Conservation (phyloP, 1,140 invertebrate species). For the Physella acuta region DNA sequence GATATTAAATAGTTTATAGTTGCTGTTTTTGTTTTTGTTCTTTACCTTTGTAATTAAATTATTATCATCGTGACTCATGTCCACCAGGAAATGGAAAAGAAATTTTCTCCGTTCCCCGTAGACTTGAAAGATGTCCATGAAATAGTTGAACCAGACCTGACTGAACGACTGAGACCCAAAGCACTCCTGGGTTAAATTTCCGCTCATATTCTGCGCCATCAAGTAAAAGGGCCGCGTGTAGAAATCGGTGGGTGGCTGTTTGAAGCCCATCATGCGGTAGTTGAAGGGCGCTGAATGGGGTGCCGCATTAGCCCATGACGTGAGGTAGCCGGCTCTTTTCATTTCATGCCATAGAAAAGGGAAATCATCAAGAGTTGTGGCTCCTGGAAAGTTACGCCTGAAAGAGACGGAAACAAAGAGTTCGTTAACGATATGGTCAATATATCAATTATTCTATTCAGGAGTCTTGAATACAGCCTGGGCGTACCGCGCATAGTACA, state of each 20-base stretch:
- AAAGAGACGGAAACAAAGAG: no score
- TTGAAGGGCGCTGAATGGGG: slow-evolving; percentile 83
- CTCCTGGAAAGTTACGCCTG: slow-evolving; percentile 72
- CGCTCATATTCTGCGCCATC: slow-evolving; percentile 67
- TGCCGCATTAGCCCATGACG: slow-evolving; percentile 76
- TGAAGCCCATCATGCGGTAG: slow-evolving; percentile 86
- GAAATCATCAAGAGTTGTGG: slow-evolving; percentile 73
- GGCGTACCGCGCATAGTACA: no score
- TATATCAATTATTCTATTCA: no score
- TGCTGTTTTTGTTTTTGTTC: not conserved
- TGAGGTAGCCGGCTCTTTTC: slow-evolving; percentile 67
- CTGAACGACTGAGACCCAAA: slow-evolving; percentile 76
- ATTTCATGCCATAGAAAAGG: slow-evolving; percentile 64
- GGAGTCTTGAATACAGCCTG: no score
- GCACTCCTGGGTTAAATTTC: slow-evolving; percentile 63
- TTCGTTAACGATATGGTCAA: no score
- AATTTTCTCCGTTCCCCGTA: slow-evolving; percentile 76
- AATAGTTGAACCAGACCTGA: slow-evolving; percentile 71
- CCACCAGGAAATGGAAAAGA: slow-evolving; percentile 79
- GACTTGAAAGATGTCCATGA: slow-evolving; percentile 66
- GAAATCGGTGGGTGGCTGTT: slow-evolving; percentile 81
- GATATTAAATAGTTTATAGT: not conserved
- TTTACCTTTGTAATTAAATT: slow-evolving; percentile 72
- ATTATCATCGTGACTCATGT: slow-evolving; percentile 80
- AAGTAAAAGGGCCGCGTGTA: slow-evolving; percentile 82